Evolutionary conservation across 2,797 vertebrate species (phyloP).

Genomic region (Esox lucius): DNA sequence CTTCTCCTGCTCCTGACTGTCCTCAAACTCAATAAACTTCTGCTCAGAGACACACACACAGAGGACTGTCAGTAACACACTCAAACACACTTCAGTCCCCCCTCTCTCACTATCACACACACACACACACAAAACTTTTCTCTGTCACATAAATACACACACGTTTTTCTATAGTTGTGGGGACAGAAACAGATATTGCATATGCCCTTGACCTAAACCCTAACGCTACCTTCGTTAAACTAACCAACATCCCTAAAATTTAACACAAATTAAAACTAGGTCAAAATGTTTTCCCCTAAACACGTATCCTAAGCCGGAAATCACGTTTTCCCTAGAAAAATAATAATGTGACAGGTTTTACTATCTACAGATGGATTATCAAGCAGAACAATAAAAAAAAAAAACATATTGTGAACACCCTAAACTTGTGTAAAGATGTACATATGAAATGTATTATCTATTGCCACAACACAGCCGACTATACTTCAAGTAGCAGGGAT

Average conservation of each 20-base stretch:
- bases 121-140: slow-evolving; percentile 17
- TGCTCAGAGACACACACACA: slow-evolving; percentile 52
- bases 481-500: not conserved
- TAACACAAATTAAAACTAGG: no score
- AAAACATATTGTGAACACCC: not conserved
- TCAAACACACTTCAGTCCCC: not conserved
- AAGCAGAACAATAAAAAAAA: not conserved
- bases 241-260: no score
- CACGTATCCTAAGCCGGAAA: no score
- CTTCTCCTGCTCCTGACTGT: slow-evolving; percentile 96
- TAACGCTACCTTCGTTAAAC: no score
- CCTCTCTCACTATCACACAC: not conserved
- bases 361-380: not conserved
- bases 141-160: not conserved
- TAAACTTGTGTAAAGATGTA: no score
- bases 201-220: not conserved
- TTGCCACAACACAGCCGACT: not conserved
- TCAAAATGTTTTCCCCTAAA: no score
- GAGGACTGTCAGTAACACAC: not conserved
- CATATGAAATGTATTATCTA: no score
- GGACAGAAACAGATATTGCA: no score
- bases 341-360: no score
- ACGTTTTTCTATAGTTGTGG: no score
- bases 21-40: slow-evolving; percentile 98
- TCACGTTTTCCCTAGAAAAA: no score